These are phyloP conservation scores for Cephus pygmeus DNA, from an alignment of 2,888 invertebrate genomes.

Conservation along the genomic window DNA sequence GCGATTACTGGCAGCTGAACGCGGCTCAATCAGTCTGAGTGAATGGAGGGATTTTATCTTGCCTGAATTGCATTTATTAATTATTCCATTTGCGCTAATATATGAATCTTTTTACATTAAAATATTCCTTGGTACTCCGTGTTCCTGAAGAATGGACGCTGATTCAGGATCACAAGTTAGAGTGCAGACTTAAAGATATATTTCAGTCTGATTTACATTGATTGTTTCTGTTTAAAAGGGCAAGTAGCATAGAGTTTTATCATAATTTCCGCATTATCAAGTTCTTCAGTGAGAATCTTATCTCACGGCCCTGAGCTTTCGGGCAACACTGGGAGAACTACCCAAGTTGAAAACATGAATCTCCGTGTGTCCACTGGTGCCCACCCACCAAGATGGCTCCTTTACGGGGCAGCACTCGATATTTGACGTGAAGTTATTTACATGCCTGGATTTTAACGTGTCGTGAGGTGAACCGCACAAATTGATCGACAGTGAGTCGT, in stretches of 20 bases:
- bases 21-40: neutral
- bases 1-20: neutral
- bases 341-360: slow-evolving; percentile 48
- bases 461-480: slow-evolving; percentile 25
- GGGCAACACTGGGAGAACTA: slow-evolving; percentile 24
- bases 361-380: slow-evolving; percentile 40
- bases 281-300: neutral
- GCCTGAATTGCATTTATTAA: neutral
- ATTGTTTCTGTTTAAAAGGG: neutral
- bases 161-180: neutral
- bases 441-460: slow-evolving; percentile 44
- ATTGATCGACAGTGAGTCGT: slow-evolving; percentile 14
- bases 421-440: slow-evolving; percentile 61
- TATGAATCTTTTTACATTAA: neutral
- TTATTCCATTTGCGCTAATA: neutral
- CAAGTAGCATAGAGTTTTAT: neutral
- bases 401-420: slow-evolving; percentile 59
- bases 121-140: neutral
- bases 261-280: neutral
- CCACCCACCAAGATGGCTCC: slow-evolving; percentile 65
- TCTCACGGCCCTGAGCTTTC: neutral
- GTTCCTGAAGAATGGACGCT: neutral
- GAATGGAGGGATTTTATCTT: neutral
- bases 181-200: neutral
- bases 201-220: neutral